These are phyloP conservation scores for Mesocricetus auratus DNA, from an alignment of 2,113 vertebrate species.

Conservation along the genomic window DNA sequence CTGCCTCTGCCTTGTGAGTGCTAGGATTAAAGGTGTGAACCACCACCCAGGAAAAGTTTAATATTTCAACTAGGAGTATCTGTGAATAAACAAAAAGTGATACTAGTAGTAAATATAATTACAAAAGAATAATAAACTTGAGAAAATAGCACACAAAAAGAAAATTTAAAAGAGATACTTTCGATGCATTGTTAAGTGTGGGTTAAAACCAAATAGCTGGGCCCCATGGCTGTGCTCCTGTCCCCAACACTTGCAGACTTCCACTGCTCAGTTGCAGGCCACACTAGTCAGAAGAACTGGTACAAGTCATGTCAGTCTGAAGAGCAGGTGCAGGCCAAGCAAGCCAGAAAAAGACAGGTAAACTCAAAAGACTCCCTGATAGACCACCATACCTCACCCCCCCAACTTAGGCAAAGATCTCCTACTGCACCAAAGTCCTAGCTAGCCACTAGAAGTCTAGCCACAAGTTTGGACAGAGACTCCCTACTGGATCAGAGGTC, in stretches of 20 bases:
- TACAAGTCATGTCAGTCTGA: neutral
- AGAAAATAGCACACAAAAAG: neutral
- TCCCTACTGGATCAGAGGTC: no score
- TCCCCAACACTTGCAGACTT: neutral
- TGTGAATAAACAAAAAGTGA: constrained; percentile 40
- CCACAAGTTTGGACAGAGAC: no score
- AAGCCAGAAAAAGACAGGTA: neutral
- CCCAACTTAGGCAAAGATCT: no score
- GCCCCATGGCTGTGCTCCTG: neutral
- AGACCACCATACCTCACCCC: neutral
- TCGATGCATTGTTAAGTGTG: neutral
- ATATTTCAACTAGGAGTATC: constrained; percentile 17
- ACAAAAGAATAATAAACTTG: neutral
- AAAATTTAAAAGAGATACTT: neutral
- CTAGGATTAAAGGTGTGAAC: neutral
- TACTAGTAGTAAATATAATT: neutral
- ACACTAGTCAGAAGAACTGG: neutral
- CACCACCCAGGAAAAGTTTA: neutral
- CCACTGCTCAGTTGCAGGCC: neutral
- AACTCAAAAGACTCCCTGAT: neutral
- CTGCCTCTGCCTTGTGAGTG: neutral
- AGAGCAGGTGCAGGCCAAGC: neutral
- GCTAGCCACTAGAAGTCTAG: no score
- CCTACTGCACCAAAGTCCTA: no score
- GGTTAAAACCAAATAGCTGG: neutral